Evolutionary conservation across 2,888 invertebrate genomes (phyloP), one percentile per base, ranked within the genome.

Genomic region (Mayetiola destructor): DNA sequence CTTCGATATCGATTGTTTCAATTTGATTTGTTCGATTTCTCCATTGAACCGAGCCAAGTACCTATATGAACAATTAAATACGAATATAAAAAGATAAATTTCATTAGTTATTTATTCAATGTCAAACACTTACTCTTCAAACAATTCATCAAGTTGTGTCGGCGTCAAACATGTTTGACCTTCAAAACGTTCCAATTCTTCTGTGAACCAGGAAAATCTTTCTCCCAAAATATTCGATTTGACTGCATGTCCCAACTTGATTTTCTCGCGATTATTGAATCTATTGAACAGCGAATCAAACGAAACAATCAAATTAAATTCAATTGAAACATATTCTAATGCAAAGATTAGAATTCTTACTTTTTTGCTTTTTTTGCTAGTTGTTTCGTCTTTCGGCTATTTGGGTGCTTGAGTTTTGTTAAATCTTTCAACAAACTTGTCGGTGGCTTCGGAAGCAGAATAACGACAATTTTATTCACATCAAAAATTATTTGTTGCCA

Each of bases 321-420:
- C 6, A 12, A 10, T 53, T n/a, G n/a, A n/a, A 9, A 20, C 14
- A n/a, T 20, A 48, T 6, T 12, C 20, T 18, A 23, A 18, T n/a
- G 27, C 10, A 58, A 36, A 21, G 56, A 23, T 48, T 55, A 32
- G 10, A 57, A 37, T 48, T 57, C 65, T 64, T 70, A 79, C 78
- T 77, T 84, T 61, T 81, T 81, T 8, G 81, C 74, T 70, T 86
- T 81, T 67, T 83, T 85, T 2, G 80, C 77, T 20, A 89, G 69
- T 9, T 84, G 82, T 61, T 80, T 75, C 0, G 88, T 86, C 74
- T 87, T 88, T 61, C 91, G 78, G 64, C 90, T 90, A 69, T 89
- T 88, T 1, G 91, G 91, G 73, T 91, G 91, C 66, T 84, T 84
- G 57, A 80, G 75, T 68, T 80, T 79, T 29, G 70, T 68, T n/a